Conservation (phyloP, 2,888 invertebrate species). For the Agonopterix arenella region DNA sequence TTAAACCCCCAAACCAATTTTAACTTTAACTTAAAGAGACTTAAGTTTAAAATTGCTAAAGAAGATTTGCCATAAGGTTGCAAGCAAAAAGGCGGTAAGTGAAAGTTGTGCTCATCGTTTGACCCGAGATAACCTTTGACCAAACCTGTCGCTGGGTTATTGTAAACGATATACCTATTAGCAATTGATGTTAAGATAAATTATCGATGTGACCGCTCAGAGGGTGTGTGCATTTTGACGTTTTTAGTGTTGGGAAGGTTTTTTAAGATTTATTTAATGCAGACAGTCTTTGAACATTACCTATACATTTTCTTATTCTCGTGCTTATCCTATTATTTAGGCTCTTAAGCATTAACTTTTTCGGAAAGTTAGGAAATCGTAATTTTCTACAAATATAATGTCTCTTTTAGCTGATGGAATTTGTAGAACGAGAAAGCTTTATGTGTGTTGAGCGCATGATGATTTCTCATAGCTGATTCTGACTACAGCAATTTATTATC, state of each 20-base stretch:
- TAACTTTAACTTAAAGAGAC: constrained; percentile 7
- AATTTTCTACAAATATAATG: too few species aligned
- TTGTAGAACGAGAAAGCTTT: too few species aligned
- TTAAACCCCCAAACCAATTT: neutral
- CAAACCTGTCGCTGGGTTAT: constrained; percentile 56
- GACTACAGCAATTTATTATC: too few species aligned
- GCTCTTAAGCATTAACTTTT: too few species aligned
- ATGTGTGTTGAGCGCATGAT: too few species aligned
- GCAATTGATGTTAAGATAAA: constrained; percentile 8
- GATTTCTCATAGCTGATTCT: too few species aligned
- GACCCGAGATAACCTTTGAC: constrained; percentile 62
- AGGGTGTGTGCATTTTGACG: neutral
- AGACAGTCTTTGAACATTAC: too few species aligned
- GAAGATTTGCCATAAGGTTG: neutral
- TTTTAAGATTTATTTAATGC: neutral
- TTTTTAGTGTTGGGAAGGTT: neutral
- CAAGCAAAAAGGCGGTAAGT: constrained; percentile 28
- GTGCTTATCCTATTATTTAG: too few species aligned
- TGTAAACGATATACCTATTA: constrained; percentile 56
- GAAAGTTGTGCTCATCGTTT: constrained; percentile 64
- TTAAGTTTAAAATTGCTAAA: neutral
- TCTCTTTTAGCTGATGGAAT: too few species aligned
- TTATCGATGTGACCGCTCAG: neutral
- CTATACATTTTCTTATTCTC: too few species aligned
- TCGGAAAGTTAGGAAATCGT: too few species aligned